Evolutionary conservation across 2,797 vertebrate genomes (phyloP).

Genomic region (Urosaurus nigricauda): DNA sequence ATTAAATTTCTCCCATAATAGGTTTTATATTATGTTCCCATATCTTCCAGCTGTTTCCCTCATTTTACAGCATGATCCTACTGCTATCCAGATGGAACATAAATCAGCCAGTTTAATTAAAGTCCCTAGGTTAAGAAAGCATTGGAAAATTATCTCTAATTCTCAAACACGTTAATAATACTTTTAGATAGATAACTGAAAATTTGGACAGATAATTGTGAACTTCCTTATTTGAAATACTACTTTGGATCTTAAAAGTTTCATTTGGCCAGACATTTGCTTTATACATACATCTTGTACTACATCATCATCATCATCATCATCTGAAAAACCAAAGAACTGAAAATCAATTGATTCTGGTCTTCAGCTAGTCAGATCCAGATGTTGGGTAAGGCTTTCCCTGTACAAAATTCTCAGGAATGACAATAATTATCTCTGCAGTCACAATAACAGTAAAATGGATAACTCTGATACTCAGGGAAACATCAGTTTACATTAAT

Average conservation of each 20-base stretch:
- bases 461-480: neutral
- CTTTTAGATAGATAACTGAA: neutral
- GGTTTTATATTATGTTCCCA: constrained; percentile 22
- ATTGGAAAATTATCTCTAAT: constrained; percentile 18
- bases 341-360: neutral
- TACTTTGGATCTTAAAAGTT: neutral
- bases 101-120: constrained; percentile 49
- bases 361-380: neutral
- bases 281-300: neutral
- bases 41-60: constrained; percentile 38
- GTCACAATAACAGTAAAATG: neutral
- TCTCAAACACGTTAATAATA: neutral
- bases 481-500: neutral
- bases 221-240: neutral
- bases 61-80: constrained; percentile 1
- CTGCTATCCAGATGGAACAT: constrained; percentile 24
- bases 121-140: constrained; percentile 30
- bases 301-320: neutral
- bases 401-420: neutral
- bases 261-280: neutral
- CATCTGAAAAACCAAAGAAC: neutral
- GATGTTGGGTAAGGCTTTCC: neutral
- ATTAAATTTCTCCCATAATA: constrained; percentile 38
- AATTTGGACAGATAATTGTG: neutral
- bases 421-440: neutral